Percentiles rank a stretch among this genome's conserved stretches.
These are phyloP conservation scores for Squalus acanthias DNA, from an alignment of 2,797 vertebrate genomes.

Conservation along the genomic window DNA sequence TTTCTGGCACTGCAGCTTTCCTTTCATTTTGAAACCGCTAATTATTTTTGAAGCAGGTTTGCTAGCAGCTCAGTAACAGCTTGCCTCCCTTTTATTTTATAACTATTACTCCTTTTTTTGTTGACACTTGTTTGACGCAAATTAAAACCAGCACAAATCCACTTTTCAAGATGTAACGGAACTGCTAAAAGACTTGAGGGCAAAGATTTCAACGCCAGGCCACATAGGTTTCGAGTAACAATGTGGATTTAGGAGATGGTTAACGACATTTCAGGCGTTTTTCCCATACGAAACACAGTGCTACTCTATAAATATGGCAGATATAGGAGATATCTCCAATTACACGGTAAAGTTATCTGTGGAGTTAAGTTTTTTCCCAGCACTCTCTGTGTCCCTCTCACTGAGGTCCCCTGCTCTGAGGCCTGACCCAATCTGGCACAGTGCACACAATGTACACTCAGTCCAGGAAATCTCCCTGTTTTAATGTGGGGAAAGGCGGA, in stretches of 20 bases:
- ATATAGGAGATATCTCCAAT: background rate
- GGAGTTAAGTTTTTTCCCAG: background rate
- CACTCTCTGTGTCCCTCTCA: background rate
- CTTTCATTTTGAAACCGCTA: background rate
- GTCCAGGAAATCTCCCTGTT: background rate
- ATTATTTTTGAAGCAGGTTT: background rate
- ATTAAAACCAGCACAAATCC: background rate
- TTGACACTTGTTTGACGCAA: background rate
- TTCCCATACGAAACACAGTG: background rate
- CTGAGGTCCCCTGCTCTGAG: background rate
- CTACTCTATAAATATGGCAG: background rate
- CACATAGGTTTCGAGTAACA: background rate
- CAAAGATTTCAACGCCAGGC: background rate
- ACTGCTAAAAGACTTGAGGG: background rate
- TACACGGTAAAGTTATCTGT: background rate
- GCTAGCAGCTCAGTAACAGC: background rate
- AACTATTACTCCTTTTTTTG: background rate
- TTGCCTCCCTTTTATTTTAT: too few species aligned
- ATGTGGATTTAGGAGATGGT: background rate
- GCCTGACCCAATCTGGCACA: background rate
- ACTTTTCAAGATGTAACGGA: too few species aligned
- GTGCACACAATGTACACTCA: background rate
- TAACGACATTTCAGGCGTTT: background rate
- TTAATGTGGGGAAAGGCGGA: background rate
- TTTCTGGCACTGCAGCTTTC: background rate